Conservation (phyloP, 2,113 vertebrate genomes). For the Rhineura floridana region DNA sequence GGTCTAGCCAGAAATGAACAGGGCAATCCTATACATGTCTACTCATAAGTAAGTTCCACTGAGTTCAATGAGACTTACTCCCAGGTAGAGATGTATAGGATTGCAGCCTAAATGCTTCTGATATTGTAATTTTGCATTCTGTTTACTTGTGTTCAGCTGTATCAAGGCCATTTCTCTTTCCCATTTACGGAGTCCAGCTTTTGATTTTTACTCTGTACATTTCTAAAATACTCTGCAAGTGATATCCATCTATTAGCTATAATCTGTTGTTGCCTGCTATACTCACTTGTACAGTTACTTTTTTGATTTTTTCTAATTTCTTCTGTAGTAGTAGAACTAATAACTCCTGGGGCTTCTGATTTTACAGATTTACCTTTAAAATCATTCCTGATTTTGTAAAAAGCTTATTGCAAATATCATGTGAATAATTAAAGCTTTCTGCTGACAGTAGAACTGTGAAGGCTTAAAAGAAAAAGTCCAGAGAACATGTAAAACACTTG, state of each 20-base stretch:
- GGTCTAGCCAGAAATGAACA: background rate
- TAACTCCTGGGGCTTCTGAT: background rate
- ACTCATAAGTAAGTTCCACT: too few species aligned
- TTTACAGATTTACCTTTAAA: background rate
- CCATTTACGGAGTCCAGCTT: background rate
- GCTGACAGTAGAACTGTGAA: background rate
- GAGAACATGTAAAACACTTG: background rate
- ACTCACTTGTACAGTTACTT: background rate
- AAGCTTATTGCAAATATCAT: background rate
- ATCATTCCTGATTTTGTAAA: background rate
- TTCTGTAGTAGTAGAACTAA: background rate
- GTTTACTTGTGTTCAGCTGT: background rate
- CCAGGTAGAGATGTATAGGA: too few species aligned
- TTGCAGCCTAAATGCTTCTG: background rate
- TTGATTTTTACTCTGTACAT: background rate
- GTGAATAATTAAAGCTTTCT: background rate
- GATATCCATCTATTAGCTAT: background rate
- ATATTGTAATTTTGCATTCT: background rate
- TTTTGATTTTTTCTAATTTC: background rate
- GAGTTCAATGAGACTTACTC: too few species aligned
- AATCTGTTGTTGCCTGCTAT: background rate
- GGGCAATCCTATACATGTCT: too few species aligned
- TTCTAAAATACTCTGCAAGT: background rate
- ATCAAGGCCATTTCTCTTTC: background rate
- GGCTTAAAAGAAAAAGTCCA: background rate